Evolutionary conservation across 37 sponge, comb jelly and placozoan species (phyloP), one percentile per base, ranked within the genome.

Genomic region (Halisarca cf. caerulea): DNA sequence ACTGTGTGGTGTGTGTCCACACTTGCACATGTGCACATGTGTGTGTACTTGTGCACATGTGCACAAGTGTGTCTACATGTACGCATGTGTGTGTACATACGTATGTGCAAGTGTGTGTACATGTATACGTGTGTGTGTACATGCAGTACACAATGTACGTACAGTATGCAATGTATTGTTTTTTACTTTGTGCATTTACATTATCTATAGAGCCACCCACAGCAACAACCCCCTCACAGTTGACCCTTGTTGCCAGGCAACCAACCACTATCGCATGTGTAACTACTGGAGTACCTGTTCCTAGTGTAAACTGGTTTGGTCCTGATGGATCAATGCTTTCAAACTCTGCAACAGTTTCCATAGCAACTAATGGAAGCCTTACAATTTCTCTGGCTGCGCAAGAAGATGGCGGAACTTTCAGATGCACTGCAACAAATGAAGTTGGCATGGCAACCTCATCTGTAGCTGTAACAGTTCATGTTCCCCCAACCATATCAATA

Each of bases 361-460:
- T 74, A 74, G 77, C 77, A 74, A 74, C 77, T 37, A 74, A 74
- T 24, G 42, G 42, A n/a, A 40, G 42, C 45, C 77, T 74, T 37
- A 40, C 41, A 33, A 37, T 74, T 37, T 25, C 77, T 40, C 77
- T 43, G n/a, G 0, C 24, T 9, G 17, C 77, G 2, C 2, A 18
- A 43, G 77, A 74, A 24, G 77, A 74, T 74, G 77, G 45, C 3
- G 77, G 77, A 20, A 4, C 39, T 23, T 74, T 36, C 77, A 44
- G 24, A 18, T 74, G 77, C 41, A 40, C 39, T 36, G 77, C 77
- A 40, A 40, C 42, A 2, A 74, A 74, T 24, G 69, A 68, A 68
- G 69, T 68, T 68, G 69, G 35, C 69, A 68, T 27, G 69, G 69
- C 69, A 68, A 68, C 69, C 30, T 68, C 69, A 27, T 32, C 69